A percentile compares a stretch with the other conserved stretches of the same genome.
phyloP scores from a whole-genome alignment of 2,797 vertebrate genomes.

The Eremophila alpestris region DNA sequence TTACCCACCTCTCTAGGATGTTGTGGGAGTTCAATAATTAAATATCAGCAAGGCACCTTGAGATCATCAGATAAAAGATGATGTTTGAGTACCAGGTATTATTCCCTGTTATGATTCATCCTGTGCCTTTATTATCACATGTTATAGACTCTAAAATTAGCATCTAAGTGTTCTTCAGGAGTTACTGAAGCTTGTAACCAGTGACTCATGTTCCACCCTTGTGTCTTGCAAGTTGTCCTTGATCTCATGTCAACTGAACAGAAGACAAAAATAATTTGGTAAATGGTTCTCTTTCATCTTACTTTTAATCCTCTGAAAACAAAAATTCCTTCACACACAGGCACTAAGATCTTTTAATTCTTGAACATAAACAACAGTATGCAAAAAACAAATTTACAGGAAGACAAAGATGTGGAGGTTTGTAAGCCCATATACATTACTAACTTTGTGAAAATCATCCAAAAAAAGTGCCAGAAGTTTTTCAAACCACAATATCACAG shows the following conservation, averaged over 20 bases:
- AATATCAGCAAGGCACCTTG: not conserved
- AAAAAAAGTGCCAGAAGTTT: not conserved
- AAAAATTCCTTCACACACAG: not conserved
- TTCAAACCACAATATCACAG: not conserved
- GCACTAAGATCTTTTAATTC: not conserved
- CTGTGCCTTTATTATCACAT: not conserved
- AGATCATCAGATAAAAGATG: not conserved
- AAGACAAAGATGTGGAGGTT: not conserved
- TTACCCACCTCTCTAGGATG: not conserved
- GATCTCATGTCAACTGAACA: not conserved
- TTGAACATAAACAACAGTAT: not conserved
- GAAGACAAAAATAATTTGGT: not conserved
- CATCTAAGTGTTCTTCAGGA: not conserved
- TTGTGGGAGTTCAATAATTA: not conserved
- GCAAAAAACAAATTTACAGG: not conserved
- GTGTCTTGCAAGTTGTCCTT: not conserved
- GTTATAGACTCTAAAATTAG: not conserved
- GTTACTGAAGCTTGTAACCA: not conserved
- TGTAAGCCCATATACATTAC: not conserved
- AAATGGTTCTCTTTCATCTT: not conserved
- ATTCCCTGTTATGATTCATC: not conserved
- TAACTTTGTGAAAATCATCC: not conserved
- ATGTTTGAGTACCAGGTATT: not conserved
- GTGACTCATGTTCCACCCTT: not conserved
- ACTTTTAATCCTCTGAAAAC: not conserved